Evolutionary conservation across 1,140 invertebrate genomes (phyloP), one percentile per base, ranked within the genome.

Genomic region (Muscidifurax raptorellus): DNA sequence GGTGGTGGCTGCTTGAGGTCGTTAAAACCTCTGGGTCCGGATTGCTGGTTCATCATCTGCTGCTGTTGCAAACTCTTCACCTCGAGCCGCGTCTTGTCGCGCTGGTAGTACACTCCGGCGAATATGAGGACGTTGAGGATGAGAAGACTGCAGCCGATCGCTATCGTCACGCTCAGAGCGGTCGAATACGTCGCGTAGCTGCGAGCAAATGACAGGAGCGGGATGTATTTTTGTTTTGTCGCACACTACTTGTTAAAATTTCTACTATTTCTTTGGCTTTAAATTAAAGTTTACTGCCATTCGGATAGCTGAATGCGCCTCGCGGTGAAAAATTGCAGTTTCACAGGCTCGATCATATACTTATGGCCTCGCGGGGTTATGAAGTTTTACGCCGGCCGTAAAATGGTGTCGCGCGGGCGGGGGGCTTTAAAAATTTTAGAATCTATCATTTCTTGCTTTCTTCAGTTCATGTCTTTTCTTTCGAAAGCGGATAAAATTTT

Each of bases 91-190:
- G 96, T 96, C 90, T 97, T 97, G 90, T 98, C 97, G 64, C 97
- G 92, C 89, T 97, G 97, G 92, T 98, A 98, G 91, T 97, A 98
- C 2, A 98, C 96, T 2, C 94, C 97, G 66, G 97, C 96, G 87
- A 98, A 98, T 86, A 98, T 97, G 6, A 98, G 94, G 12, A 98
- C 95, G 90, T 98, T 98, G 12, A 98, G 92, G 75, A 98, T 96
- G 18, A 98, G 93, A 25, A 98, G 92, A 0, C 96, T 97, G 89
- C 97, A 98, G 2, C 97, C 97, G 40, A 98, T 97, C 2, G 97
- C 97, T 85, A 98, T 97, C 4, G 97, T 98, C 7, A 98, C 96
- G 88, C 96, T 97, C 3, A 98, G 91, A 4, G 97, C 96, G 1
- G 97, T 97, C 4, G 96, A 96, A 89, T 97, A 97, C 0, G 96